phyloP scores from a whole-genome alignment of 1,140 invertebrate species.

The Monomorium pharaonis region DNA sequence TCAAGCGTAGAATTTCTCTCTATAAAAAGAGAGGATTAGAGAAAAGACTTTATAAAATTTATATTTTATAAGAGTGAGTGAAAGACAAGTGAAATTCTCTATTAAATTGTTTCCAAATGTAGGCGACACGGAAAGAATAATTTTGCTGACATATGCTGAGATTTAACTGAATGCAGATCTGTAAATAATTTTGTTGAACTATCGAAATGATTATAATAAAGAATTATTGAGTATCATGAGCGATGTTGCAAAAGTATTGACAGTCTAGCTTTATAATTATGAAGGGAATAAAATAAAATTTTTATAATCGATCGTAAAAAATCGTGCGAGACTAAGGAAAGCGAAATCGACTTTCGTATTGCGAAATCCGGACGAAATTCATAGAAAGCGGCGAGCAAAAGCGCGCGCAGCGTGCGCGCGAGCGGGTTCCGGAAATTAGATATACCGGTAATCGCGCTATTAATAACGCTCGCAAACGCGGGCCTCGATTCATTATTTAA shows the following conservation, averaged over 20 bases:
- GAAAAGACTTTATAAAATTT: background rate
- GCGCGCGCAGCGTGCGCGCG: background rate
- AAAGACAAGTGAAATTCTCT: background rate
- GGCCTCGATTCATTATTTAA: constrained; percentile 59
- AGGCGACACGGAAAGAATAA: background rate
- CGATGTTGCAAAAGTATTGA: no score
- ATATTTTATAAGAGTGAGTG: background rate
- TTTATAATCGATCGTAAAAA: no score
- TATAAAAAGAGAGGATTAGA: background rate
- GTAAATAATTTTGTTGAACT: no score
- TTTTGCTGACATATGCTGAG: no score
- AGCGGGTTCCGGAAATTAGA: constrained; percentile 50
- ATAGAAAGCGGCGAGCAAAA: background rate
- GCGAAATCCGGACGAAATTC: background rate
- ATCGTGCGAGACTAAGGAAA: no score
- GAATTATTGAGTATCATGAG: no score
- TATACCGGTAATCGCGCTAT: constrained; percentile 58
- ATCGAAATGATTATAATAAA: no score
- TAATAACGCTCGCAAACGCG: constrained; percentile 52
- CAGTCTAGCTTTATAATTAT: no score
- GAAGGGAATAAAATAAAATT: no score
- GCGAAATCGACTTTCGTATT: background rate
- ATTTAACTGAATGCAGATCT: no score
- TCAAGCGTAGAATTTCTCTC: background rate
- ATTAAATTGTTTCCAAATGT: background rate